Evolutionary conservation across 2,113 vertebrate species (phyloP), one percentile per base, ranked within the genome.

Genomic region (Apus apus): DNA sequence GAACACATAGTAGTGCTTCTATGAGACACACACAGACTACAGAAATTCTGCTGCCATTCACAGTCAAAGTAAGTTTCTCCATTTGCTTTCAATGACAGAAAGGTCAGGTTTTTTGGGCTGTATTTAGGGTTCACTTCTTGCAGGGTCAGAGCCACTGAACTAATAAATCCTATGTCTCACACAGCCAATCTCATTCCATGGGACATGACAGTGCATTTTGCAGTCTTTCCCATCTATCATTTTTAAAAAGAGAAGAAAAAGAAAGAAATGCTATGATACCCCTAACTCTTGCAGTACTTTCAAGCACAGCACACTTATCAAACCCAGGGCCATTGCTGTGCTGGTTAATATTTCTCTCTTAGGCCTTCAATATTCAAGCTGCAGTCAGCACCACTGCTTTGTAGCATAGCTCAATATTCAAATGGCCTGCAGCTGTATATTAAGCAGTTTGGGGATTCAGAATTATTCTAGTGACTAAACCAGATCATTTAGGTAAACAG

Each of bases 381-480:
- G 18, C 73, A 93, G 76, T 40, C 79, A 84, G 54, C 8, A n/a
- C 57, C 72, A 57, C 27, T 61, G 68, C 84, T 95, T 79, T 91
- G 70, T 8, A 90, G 78, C 61, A 95, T 25, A 88, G 56, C 77
- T 94, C 89, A 86, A 45, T 75, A 82, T 34, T 95, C 71, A 64
- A n/a, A 54, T 23, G 80, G 85, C 95, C 94, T 71, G 79, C 90
- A 96, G 95, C 87, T 87, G 76, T 74, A 89, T 77, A 83, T 88
- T 48, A 87, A 94, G 32, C 73, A 89, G 27, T 77, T 66, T 85
- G 40, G 80, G 51, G 62, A 96, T 65, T 85, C 82, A 45, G 46
- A 94, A 95, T 90, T 73, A 86, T 80, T 72, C 94, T 32, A 66
- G 45, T 79, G 62, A 94, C 94, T 96, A 94, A 85, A 95, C 46